Evolutionary conservation across 2,113 vertebrate species (phyloP).

Genomic region (Thinocorus orbignyianus): DNA sequence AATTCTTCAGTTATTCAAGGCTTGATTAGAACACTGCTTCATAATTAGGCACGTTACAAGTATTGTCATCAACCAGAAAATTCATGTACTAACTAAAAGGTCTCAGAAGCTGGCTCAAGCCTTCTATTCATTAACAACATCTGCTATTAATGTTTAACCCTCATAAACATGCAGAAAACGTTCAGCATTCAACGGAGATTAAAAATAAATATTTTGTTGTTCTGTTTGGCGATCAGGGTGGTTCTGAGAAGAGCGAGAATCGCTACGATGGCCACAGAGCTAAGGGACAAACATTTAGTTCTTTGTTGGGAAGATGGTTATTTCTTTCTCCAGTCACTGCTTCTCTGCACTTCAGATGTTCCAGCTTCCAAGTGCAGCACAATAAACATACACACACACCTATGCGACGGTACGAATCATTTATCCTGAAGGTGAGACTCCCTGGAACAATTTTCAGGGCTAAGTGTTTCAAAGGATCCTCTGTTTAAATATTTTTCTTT

Average conservation of each 20-base stretch:
- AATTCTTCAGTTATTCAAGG: constrained; percentile 64
- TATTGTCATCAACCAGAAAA: constrained; percentile 70
- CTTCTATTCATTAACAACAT: constrained; percentile 72
- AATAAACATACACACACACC: background rate
- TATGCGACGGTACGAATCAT: background rate
- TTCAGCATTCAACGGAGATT: constrained; percentile 40
- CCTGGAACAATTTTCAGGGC: background rate
- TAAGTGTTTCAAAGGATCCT: background rate
- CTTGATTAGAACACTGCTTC: constrained; percentile 69
- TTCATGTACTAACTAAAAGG: constrained; percentile 69
- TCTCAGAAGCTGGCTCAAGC: constrained; percentile 68
- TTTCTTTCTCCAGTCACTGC: background rate
- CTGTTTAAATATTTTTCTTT: background rate
- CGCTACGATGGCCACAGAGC: background rate
- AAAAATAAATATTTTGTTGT: constrained; percentile 64
- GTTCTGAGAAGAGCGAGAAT: background rate
- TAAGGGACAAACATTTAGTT: background rate
- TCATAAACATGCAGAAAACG: constrained; percentile 59
- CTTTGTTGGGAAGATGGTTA: constrained; percentile 6
- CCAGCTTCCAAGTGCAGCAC: background rate
- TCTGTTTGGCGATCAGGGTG: background rate
- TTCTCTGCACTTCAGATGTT: background rate
- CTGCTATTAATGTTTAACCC: constrained; percentile 65
- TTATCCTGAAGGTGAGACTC: background rate
- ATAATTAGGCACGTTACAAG: constrained; percentile 69